Evolutionary conservation across 1,140 invertebrate species (phyloP), one percentile per base, ranked within the genome.

Genomic region (Scaptomyza pallida): DNA sequence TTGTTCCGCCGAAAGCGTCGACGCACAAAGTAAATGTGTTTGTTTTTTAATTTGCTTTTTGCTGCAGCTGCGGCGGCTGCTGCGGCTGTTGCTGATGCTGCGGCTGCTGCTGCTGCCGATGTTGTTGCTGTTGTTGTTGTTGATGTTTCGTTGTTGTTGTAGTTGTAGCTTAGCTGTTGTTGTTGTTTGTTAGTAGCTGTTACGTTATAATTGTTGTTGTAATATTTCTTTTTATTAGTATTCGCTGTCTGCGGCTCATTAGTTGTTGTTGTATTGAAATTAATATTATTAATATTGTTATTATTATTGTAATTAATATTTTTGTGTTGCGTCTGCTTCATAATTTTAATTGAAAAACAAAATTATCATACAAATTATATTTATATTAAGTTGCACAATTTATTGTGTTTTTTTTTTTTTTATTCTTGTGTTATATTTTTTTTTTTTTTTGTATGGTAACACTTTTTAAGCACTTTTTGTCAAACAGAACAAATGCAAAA

Each of bases 281-380:
- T 83, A 62, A 65, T 72, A 63, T 75, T 65, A 67, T 67, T 70
- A 70, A 64, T 77, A 63, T 60, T 73, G 60, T 81, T 75, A 35
- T 81, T 73, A 43, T 69, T 80, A 64, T 79, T 77, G 50, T 77
- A 67, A 47, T 79, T 65, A 59, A 69, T 75, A 62, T 72, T 62
- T 68, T 72, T 73, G 62, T 73, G 52, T 72, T 76, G 73, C 57
- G 70, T 76, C 63, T 76, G 73, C 73, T 76, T 76, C 70, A 76
- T 75, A 75, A 65, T 75, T 72, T 72, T 30, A 61, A 54, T 41
- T 41, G n/a, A n/a, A 67, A 60, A 72, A 73, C 30, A 43, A 72
- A 35, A 72, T 47, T 9, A 67, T 37, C 30, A 52, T 65, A 60
- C 12, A 35, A 55, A 55, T 26, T 69, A 61, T 60, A 12, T 30